These are phyloP conservation scores for Lottia gigantea DNA, from an alignment of 2,888 invertebrate genomes.

Conservation along the genomic window DNA sequence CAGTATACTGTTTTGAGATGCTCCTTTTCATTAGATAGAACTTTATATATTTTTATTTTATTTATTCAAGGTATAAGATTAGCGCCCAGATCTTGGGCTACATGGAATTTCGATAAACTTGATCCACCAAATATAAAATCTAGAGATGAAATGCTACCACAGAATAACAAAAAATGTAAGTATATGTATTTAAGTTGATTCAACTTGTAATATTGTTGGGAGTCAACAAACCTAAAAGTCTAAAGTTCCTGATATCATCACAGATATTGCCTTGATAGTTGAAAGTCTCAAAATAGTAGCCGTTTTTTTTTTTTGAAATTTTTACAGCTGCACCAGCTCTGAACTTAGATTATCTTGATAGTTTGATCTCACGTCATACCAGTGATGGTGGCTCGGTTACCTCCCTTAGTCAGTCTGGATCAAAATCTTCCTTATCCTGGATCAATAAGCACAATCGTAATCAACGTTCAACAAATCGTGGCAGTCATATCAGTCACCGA, in stretches of 20 bases:
- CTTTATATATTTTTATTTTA: too few relatives aligned
- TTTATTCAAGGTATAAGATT: slow-evolving; percentile 53
- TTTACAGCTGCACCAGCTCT: slow-evolving; percentile 42
- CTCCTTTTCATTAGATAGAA: too few relatives aligned
- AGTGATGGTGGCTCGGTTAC: slow-evolving; percentile 49
- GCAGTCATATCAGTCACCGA: background rate
- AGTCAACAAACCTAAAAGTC: too few relatives aligned
- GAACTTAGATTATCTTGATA: slow-evolving; percentile 59
- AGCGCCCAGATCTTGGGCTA: slow-evolving; percentile 58
- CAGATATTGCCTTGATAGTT: too few relatives aligned
- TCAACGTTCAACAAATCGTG: background rate
- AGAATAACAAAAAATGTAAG: slow-evolving; percentile 53
- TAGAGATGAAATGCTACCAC: slow-evolving; percentile 59
- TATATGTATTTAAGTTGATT: too few relatives aligned
- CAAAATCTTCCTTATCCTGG: slow-evolving; percentile 45
- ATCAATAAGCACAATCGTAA: background rate
- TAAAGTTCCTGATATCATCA: too few relatives aligned
- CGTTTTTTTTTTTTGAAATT: background rate
- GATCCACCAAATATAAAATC: slow-evolving; percentile 63
- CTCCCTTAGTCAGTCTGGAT: slow-evolving; percentile 51
- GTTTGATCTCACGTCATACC: slow-evolving; percentile 45
- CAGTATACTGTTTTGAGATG: too few relatives aligned
- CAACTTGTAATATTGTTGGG: too few relatives aligned
- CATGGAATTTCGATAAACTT: slow-evolving; percentile 61
- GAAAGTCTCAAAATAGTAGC: too few relatives aligned